Evolutionary conservation across 1,140 invertebrate genomes (phyloP).

Genomic region (Diuraphis noxia): DNA sequence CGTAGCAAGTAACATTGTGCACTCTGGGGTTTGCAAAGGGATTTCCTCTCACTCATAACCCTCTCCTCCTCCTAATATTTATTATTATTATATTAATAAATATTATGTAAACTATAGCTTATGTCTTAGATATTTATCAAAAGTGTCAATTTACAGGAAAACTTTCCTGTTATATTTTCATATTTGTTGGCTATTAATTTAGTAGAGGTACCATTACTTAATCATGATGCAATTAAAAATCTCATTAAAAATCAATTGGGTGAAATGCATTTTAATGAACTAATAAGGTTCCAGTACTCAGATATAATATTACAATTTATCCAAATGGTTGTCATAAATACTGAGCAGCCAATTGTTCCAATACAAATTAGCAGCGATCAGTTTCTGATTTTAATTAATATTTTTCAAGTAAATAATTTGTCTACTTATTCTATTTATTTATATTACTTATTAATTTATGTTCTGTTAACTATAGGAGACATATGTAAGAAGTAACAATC

Average conservation of each 20-base stretch:
- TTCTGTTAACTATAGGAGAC: background rate
- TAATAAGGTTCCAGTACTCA: background rate
- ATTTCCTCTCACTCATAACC: no score
- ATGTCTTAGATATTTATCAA: background rate
- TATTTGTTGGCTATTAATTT: slow-evolving; percentile 23
- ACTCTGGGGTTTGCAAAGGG: no score
- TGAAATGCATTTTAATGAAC: background rate
- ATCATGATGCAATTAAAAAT: slow-evolving; percentile 12
- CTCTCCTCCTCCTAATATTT: no score
- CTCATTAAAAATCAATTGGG: background rate
- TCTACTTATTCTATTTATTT: background rate
- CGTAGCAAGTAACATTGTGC: no score
- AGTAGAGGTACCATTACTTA: background rate
- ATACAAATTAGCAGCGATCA: slow-evolving; percentile 31
- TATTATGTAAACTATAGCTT: background rate
- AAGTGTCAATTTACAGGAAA: slow-evolving; percentile 12
- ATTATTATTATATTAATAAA: background rate
- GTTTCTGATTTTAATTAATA: background rate
- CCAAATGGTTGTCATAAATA: slow-evolving; percentile 17
- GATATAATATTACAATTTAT: slow-evolving; percentile 39
- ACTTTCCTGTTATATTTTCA: slow-evolving; percentile 30
- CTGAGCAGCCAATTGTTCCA: background rate
- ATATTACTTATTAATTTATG: background rate
- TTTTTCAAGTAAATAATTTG: slow-evolving; percentile 32
- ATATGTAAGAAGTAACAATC: slow-evolving; percentile 17